Evolutionary conservation across 2,888 invertebrate genomes (phyloP).

Genomic region (Cerceris rybyensis): DNA sequence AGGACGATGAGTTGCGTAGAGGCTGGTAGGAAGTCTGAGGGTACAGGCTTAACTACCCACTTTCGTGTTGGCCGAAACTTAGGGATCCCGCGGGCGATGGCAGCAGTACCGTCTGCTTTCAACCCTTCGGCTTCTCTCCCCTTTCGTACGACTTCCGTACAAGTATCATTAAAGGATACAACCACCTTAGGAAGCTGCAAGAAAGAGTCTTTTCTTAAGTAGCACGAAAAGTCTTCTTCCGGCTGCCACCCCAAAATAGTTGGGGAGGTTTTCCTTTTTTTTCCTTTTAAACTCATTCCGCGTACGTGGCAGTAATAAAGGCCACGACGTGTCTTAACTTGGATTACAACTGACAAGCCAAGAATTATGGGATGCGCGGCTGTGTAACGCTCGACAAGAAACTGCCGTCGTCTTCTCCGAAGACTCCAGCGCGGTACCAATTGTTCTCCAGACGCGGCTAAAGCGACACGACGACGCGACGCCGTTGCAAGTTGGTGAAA

Average conservation of each 20-base stretch:
- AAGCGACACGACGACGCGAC: too few species aligned
- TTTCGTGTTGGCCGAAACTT: slow-evolving; percentile 62
- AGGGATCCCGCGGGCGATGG: slow-evolving; percentile 52
- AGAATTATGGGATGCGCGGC: background rate
- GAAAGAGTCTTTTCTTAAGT: slow-evolving; percentile 34
- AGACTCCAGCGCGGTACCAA: background rate
- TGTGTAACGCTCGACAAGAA: background rate
- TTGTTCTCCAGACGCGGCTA: background rate
- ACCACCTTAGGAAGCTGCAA: slow-evolving; percentile 26
- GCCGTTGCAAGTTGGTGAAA: too few species aligned
- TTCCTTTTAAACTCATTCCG: background rate
- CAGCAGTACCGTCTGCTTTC: slow-evolving; percentile 32
- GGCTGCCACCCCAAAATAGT: slow-evolving; percentile 1
- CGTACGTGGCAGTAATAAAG: background rate
- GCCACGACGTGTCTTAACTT: background rate
- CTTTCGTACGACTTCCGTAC: slow-evolving; percentile 18
- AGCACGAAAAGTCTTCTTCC: slow-evolving; percentile 33
- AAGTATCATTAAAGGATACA: slow-evolving; percentile 52
- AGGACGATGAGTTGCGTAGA: slow-evolving; percentile 48
- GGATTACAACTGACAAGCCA: background rate
- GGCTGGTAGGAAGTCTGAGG: slow-evolving; percentile 35
- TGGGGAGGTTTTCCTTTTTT: background rate
- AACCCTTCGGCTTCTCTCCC: slow-evolving; percentile 3
- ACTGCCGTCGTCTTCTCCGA: background rate
- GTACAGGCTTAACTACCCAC: slow-evolving; percentile 61